Evolutionary conservation across 2,797 vertebrate genomes (phyloP).

Genomic region (Atherinosoma microstoma): DNA sequence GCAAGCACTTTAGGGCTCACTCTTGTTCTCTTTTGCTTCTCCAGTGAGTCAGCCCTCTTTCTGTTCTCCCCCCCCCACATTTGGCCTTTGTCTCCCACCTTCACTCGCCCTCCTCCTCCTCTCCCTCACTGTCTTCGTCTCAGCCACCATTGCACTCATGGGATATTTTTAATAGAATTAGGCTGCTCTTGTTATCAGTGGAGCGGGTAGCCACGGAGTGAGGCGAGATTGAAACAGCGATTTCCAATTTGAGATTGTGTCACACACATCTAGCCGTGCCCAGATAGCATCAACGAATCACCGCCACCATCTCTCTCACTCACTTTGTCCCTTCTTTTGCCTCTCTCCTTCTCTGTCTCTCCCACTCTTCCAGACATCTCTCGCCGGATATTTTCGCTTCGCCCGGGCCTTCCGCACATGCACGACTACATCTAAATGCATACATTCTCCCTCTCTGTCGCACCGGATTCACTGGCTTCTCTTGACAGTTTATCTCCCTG

Average conservation of each 20-base stretch:
- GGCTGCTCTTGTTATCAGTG: constrained; percentile 81
- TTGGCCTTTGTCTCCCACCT: constrained; percentile 42
- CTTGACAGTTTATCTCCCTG: constrained; percentile 75
- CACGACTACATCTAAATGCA: constrained; percentile 65
- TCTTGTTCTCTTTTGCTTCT: constrained; percentile 39
- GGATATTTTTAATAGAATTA: constrained; percentile 88
- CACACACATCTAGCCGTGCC: constrained; percentile 80
- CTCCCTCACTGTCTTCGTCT: constrained; percentile 46
- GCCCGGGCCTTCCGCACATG: constrained; percentile 37
- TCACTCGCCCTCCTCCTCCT: constrained; percentile 35
- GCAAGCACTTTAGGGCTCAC: constrained; percentile 45
- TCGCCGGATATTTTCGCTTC: constrained; percentile 56
- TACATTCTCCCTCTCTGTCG: constrained; percentile 63
- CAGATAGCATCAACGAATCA: constrained; percentile 83
- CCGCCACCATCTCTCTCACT: constrained; percentile 75
- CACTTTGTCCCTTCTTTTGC: constrained; percentile 63
- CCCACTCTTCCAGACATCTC: constrained; percentile 40
- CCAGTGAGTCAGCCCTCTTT: constrained; percentile 49
- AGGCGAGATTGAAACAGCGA: constrained; percentile 86
- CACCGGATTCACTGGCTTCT: constrained; percentile 57
- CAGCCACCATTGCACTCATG: constrained; percentile 65
- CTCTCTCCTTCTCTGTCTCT: constrained; percentile 5
- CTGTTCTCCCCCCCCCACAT: constrained; percentile 34
- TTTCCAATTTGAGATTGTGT: constrained; percentile 90
- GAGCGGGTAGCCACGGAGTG: constrained; percentile 78